These are phyloP conservation scores for Daubentonia madagascariensis DNA, from an alignment of 2,113 vertebrate genomes.

Conservation along the genomic window DNA sequence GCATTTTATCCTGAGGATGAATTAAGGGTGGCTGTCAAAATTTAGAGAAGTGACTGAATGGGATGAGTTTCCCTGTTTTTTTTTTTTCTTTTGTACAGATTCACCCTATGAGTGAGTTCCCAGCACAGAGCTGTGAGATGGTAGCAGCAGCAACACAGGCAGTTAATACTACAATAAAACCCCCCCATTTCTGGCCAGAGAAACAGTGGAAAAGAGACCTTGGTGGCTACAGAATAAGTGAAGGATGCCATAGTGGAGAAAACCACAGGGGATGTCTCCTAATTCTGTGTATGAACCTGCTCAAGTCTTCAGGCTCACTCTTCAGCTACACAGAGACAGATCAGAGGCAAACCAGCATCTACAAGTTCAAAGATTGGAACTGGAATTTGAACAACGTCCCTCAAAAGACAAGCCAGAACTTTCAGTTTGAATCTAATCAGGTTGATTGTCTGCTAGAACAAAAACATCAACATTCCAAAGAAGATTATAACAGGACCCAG, in stretches of 20 bases:
- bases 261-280: not conserved
- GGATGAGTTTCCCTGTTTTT: not conserved
- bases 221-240: not conserved
- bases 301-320: not conserved
- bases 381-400: not conserved
- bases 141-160: not conserved
- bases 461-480: not conserved
- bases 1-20: not conserved
- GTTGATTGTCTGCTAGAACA: not conserved
- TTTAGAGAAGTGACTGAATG: not conserved
- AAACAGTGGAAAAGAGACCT: not conserved
- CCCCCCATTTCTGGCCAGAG: not conserved
- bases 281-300: not conserved
- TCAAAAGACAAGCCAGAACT: not conserved
- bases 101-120: not conserved
- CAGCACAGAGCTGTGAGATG: not conserved
- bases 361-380: not conserved
- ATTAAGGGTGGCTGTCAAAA: not conserved
- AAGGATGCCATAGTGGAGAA: not conserved
- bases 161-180: not conserved
- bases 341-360: not conserved
- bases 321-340: not conserved
- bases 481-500: not conserved
- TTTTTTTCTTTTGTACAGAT: not conserved
- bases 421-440: not conserved